Evolutionary conservation across 2,113 vertebrate genomes (phyloP).

Genomic region (Ramphastos sulfuratus): DNA sequence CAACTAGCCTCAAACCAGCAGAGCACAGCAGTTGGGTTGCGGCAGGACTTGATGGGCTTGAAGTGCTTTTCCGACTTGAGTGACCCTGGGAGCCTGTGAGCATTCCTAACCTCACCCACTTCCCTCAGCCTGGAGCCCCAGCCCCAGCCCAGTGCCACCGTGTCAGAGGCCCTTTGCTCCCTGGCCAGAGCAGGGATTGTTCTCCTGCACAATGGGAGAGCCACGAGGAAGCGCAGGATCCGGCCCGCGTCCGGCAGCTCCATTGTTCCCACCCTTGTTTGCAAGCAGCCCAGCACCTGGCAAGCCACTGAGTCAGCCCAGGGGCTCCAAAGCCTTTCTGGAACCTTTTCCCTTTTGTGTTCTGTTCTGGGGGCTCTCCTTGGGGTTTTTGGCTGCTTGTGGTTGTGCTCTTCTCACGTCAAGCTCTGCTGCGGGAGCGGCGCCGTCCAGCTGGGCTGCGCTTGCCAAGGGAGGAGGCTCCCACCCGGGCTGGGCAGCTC

Average conservation of each 20-base stretch:
- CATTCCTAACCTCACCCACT: fast-evolving
- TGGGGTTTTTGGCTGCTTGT: background rate
- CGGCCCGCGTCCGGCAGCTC: background rate
- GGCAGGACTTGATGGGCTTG: too few species aligned
- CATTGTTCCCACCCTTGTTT: slow-evolving; percentile 35
- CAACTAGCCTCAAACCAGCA: too few species aligned
- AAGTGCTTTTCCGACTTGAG: too few species aligned
- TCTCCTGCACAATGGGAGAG: slow-evolving; percentile 42
- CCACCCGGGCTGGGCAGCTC: background rate
- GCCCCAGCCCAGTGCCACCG: background rate
- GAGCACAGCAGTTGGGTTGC: too few species aligned
- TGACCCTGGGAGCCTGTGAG: too few species aligned
- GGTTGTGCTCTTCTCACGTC: background rate
- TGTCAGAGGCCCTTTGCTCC: background rate
- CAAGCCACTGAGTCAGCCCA: slow-evolving; percentile 23
- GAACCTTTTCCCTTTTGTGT: background rate
- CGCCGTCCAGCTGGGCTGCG: fast-evolving
- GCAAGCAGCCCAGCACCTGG: slow-evolving; percentile 37
- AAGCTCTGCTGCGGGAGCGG: background rate
- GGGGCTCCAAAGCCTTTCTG: background rate
- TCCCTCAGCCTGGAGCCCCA: background rate
- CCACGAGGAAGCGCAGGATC: background rate
- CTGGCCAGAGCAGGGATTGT: background rate
- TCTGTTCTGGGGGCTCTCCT: background rate
- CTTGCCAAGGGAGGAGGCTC: background rate